Evolutionary conservation across 2,113 vertebrate genomes (phyloP).

Genomic region (Periophthalmus modestus): DNA sequence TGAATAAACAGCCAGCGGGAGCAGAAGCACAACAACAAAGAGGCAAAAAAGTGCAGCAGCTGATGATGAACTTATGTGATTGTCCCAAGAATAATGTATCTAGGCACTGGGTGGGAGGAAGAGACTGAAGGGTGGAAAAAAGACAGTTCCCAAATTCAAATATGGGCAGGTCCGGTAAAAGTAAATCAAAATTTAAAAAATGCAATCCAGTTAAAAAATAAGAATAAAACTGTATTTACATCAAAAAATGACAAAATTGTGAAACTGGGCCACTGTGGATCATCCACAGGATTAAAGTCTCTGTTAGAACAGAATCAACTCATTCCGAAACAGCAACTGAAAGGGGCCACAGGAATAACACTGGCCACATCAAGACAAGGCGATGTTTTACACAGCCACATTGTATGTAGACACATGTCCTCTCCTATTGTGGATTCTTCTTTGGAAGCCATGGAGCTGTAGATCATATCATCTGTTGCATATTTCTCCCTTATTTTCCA

Average conservation of each 20-base stretch:
- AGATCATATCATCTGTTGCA: constrained; percentile 32
- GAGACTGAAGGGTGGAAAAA: constrained; percentile 52
- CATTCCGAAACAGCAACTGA: constrained; percentile 57
- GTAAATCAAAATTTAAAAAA: constrained; percentile 21
- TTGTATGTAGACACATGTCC: constrained; percentile 51
- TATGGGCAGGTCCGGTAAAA: constrained; percentile 38
- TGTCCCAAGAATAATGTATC: constrained; percentile 55
- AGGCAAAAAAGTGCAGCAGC: constrained; percentile 59
- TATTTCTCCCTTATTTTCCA: constrained; percentile 15
- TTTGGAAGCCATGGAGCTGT: constrained; percentile 35
- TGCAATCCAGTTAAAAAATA: not conserved
- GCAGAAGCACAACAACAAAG: constrained; percentile 56
- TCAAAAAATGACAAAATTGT: constrained; percentile 24
- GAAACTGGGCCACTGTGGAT: constrained; percentile 27
- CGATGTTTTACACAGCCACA: constrained; percentile 61
- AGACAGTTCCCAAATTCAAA: constrained; percentile 46
- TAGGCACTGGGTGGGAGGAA: constrained; percentile 72
- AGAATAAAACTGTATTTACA: constrained; percentile 25
- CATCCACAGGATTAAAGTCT: constrained; percentile 34
- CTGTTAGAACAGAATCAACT: constrained; percentile 60
- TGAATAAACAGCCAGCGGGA: constrained; percentile 46
- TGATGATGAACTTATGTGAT: constrained; percentile 62
- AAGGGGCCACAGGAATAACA: constrained; percentile 40
- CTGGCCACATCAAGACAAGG: constrained; percentile 39
- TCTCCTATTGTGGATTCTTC: constrained; percentile 57